Evolutionary conservation across 2,113 vertebrate genomes (phyloP).

Genomic region (Ivindomyrus marchei): DNA sequence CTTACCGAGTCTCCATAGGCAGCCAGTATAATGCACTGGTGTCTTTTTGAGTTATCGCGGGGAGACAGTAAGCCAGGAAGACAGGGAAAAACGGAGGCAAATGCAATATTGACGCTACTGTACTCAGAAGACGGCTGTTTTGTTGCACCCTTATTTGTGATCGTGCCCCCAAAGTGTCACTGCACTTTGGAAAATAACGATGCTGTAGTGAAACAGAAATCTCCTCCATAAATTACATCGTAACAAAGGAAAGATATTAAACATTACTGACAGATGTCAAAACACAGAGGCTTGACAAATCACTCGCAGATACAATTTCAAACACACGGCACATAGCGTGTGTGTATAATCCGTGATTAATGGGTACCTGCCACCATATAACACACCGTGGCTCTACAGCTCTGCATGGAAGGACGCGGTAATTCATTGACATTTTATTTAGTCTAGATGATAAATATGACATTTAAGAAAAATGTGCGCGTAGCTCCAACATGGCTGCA

Average conservation of each 20-base stretch:
- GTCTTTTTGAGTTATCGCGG: not conserved
- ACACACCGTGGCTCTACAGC: not conserved
- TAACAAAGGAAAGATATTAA: not conserved
- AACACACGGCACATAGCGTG: not conserved
- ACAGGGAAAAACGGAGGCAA: not conserved
- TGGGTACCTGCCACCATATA: not conserved
- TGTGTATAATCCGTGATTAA: not conserved
- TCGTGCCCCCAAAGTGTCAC: not conserved
- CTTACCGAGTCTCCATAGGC: not conserved
- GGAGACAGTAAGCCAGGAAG: not conserved
- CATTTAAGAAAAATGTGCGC: not conserved
- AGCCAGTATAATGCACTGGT: not conserved
- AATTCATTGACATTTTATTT: not conserved
- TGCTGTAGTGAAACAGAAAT: not conserved
- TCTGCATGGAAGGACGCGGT: not conserved
- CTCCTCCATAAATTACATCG: not conserved
- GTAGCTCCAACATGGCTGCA: not conserved
- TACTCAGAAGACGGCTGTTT: not conserved
- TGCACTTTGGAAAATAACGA: not conserved
- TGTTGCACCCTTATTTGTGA: not conserved
- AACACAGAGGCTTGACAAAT: not conserved
- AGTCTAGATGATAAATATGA: not conserved
- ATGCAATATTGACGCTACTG: not conserved
- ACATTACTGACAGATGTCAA: not conserved
- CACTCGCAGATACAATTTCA: not conserved